These are phyloP conservation scores for Prunella strophiata DNA, from an alignment of 2,797 vertebrate genomes.

Conservation along the genomic window DNA sequence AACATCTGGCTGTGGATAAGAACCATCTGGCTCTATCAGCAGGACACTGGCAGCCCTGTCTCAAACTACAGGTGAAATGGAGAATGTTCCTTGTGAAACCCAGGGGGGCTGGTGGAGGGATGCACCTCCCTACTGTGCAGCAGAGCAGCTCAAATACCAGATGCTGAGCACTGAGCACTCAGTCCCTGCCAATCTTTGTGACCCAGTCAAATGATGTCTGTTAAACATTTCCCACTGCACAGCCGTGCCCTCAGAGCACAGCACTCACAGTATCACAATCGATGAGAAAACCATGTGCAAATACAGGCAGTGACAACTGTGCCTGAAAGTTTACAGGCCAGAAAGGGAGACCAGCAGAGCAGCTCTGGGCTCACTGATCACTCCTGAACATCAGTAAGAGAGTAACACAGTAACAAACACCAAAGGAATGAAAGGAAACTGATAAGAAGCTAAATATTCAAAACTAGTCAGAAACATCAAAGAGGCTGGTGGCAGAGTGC, in stretches of 20 bases:
- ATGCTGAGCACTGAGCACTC: rapidly evolving
- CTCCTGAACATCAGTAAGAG: background rate
- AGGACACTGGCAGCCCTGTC: background rate
- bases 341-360: background rate
- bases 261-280: background rate
- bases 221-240: background rate
- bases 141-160: background rate
- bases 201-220: background rate
- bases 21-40: background rate
- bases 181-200: background rate
- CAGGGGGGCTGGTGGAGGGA: background rate
- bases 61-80: background rate
- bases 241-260: background rate
- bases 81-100: background rate
- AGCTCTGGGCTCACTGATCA: background rate
- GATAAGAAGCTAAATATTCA: background rate
- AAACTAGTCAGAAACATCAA: background rate
- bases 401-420: background rate
- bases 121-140: background rate
- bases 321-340: background rate
- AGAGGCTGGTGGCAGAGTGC: background rate
- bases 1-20: background rate
- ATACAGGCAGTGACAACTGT: background rate
- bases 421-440: background rate
- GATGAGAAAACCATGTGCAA: background rate